Conservation (phyloP, 92 coral and sea anemone species). For the Palythoa heliodiscus region DNA sequence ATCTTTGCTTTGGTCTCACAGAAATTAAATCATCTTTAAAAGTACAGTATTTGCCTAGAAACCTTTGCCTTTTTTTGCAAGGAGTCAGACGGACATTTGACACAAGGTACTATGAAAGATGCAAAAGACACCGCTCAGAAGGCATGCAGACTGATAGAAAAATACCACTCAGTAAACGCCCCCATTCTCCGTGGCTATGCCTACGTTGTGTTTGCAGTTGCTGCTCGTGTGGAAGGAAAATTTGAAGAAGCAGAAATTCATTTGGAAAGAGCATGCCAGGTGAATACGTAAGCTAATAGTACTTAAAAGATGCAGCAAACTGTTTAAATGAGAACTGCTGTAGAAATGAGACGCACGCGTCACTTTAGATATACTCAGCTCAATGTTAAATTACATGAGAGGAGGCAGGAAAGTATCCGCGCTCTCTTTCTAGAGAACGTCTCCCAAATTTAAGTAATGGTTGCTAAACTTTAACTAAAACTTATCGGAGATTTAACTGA, state of each 20-base stretch:
- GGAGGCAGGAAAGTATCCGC: too few species aligned
- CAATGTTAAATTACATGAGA: too few species aligned
- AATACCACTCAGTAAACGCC: neutral
- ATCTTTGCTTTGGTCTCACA: too few species aligned
- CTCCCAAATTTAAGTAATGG: too few species aligned
- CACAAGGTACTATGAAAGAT: conserved; percentile 31
- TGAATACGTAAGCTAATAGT: neutral
- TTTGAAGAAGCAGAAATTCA: conserved; percentile 17
- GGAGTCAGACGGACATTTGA: conserved; percentile 35
- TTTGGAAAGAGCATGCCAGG: conserved; percentile 17
- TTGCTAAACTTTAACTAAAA: too few species aligned
- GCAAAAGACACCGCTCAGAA: conserved; percentile 1
- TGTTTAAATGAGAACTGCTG: too few species aligned
- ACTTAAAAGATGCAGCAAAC: too few species aligned
- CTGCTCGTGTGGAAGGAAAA: conserved; percentile 15
- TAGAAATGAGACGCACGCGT: too few species aligned
- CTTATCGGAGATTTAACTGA: too few species aligned
- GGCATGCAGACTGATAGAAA: neutral
- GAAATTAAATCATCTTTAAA: too few species aligned
- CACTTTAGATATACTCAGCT: too few species aligned
- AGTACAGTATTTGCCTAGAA: neutral
- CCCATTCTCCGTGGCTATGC: conserved; percentile 5
- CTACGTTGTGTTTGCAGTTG: conserved; percentile 23
- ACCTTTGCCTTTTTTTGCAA: neutral
- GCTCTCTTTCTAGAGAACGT: too few species aligned